Conservation (phyloP, 2,797 vertebrate species). For the Sebastes steindachneri region DNA sequence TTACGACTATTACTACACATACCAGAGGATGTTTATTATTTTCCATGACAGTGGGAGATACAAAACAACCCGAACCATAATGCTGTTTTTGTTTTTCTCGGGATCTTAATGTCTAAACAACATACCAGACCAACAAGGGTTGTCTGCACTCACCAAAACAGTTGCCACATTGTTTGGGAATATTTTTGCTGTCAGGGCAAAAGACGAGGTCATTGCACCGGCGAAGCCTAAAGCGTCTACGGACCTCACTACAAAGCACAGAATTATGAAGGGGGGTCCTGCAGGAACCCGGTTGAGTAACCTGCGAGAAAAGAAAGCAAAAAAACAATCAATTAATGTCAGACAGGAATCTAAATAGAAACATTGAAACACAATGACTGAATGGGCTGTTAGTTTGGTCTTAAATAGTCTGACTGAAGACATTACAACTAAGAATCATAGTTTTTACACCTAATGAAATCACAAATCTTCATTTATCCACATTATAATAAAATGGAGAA, state of each 20-base stretch:
- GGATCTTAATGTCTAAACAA: slow-evolving; percentile 56
- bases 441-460: background rate
- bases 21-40: background rate
- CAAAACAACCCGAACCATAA: slow-evolving; percentile 36
- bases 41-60: background rate
- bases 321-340: background rate
- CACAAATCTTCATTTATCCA: background rate
- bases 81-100: slow-evolving; percentile 42
- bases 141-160: slow-evolving; percentile 88
- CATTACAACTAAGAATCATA: background rate
- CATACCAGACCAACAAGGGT: slow-evolving; percentile 53
- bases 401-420: background rate
- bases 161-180: slow-evolving; percentile 95
- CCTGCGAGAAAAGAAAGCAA: slow-evolving; percentile 67
- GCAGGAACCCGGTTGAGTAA: slow-evolving; percentile 87
- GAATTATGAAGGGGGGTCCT: slow-evolving; percentile 84
- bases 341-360: background rate
- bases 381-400: background rate
- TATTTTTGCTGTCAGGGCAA: slow-evolving; percentile 88
- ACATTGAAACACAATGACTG: background rate
- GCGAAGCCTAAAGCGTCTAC: slow-evolving; percentile 91
- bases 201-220: slow-evolving; percentile 89
- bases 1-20: background rate
- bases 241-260: slow-evolving; percentile 92
- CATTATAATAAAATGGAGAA: background rate